Evolutionary conservation across 1,140 invertebrate genomes (phyloP), one percentile per base, ranked within the genome.

Genomic region (Bactericera cockerelli): DNA sequence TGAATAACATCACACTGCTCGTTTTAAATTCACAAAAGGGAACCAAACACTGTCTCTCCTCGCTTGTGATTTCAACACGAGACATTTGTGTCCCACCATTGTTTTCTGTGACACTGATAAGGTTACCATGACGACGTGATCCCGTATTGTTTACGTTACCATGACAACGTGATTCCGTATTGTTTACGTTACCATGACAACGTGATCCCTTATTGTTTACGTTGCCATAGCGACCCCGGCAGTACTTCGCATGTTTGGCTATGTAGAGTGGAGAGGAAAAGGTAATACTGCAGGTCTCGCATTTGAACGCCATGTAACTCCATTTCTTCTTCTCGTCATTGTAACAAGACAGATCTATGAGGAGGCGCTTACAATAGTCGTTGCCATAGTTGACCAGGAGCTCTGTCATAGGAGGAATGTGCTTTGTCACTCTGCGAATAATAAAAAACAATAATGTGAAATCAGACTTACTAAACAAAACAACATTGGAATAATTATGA

Each of bases 371-470:
- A 0, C 70, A 71, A 55, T 72, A 76, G 16, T 72, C 69, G 22
- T 70, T 66, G 1, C 77, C 76, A 61, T 79, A 80, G 70, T 75
- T 79, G 3, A 79, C 77, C 56, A 79, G 65, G n/a, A 80, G 65
- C 62, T 80, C 78, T 14, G 73, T 70, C 28, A 70, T 71, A 0
- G 70, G 70, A 0, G 70, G 66, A 14, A 80, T 73, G 4, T 69
- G 68, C 67, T 73, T 72, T 25, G 70, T 69, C 1, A 75, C 76
- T 62, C 74, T 72, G 22, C 19, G n/a, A n/a, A n/a, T 36, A 36
- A 16, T 36, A 36, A 36, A 36, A n/a, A n/a, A n/a, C n/a, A n/a
- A n/a, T 36, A 36, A 11, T 36, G 33, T 36, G 33, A 36, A n/a
- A n/a, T n/a, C n/a, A n/a, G n/a, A n/a, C n/a, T n/a, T n/a, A n/a